Evolutionary conservation across 2,888 invertebrate species (phyloP), one percentile per base, ranked within the genome.

Genomic region (Cosmia pyralina): DNA sequence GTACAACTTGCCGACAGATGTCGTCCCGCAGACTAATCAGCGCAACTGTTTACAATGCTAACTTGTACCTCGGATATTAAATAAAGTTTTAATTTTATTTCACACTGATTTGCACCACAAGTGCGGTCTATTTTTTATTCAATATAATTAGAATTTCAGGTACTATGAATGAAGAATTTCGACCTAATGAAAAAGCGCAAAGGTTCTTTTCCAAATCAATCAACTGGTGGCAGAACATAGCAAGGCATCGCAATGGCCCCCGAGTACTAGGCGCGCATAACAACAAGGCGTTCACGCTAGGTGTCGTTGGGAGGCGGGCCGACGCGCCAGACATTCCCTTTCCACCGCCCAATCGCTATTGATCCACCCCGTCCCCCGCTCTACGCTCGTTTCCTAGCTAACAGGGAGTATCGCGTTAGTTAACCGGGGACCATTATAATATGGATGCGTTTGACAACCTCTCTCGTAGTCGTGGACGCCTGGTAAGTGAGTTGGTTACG

Each of bases 271-370:
- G 95, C 90, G 91, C 89, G 89, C 94, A 96, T 94, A 92, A 92
- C 92, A 91, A 90, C 92, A 86, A 95, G 95, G 95, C 95, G 95
- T 94, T 93, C 89, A 92, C 93, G 87, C 91, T 91, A 93, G 92
- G 93, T 93, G 92, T 91, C 89, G 89, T 87, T 90, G 90, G 93
- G 93, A 93, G 96, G 95, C 95, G 95, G 95, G 92, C 92, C 95
- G 89, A 89, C 91, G 87, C 90, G 92, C 93, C 92, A 94, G 93
- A 93, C 94, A 91, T 94, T 95, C 94, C 94, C 94, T 93, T 93
- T 90, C 90, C 89, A 92, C 90, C 92, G 92, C 87, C 96, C 95
- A 95, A 91, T 92, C 91, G 88, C 91, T 90, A 88, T 91, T 92
- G 94, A 93, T 89, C 94, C 91, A 90, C 92, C 90, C 88, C 90